Evolutionary conservation across 2,797 vertebrate genomes (phyloP), one percentile per base, ranked within the genome.

Genomic region (Sardinella longiceps): DNA sequence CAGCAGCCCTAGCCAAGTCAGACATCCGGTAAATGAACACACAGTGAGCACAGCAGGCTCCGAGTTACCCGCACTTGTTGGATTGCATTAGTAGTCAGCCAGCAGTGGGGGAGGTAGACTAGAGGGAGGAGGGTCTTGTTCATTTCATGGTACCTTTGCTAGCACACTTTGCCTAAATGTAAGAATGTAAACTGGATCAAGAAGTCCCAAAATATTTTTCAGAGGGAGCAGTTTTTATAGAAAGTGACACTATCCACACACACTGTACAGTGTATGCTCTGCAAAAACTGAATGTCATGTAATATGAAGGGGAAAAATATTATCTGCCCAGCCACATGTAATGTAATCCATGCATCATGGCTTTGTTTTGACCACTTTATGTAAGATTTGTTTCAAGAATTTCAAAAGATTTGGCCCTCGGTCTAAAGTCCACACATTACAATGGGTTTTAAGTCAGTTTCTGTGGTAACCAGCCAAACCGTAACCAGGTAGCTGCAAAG

Each of bases 81-180:
- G 37, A 77, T 77, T 37, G 20, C 70, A 77, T 77, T 77, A 77
- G 70, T 77, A 20, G 39, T 37, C 37, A 43, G 39, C 70, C 37
- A 43, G 33, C 37, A 9, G 3, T 70, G 30, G 28, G 12, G 14
- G 63, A 33, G 28, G 10, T 18, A 14, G n/a, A n/a, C n/a, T n/a
- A 15, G 28, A 37, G 30, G 28, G 14, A 37, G 37, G 28, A 37
- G 30, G 63, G 28, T 12, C 18, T 11, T 70, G 25, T 28, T 37
- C 70, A 77, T 77, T 77, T 77, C 70, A 77, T 33, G 70, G 70
- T 39, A 10, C 9, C 7, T 77, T 18, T 77, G 37, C 33, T 11
- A 23, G 70, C 18, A 5, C 43, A 23, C 33, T 43, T 77, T 77
- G 4, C 10, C 28, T 66, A 77, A 43, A 77, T 39, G 37, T 4